Evolutionary conservation across 2,888 invertebrate genomes (phyloP).

Genomic region (Brenthis ino): DNA sequence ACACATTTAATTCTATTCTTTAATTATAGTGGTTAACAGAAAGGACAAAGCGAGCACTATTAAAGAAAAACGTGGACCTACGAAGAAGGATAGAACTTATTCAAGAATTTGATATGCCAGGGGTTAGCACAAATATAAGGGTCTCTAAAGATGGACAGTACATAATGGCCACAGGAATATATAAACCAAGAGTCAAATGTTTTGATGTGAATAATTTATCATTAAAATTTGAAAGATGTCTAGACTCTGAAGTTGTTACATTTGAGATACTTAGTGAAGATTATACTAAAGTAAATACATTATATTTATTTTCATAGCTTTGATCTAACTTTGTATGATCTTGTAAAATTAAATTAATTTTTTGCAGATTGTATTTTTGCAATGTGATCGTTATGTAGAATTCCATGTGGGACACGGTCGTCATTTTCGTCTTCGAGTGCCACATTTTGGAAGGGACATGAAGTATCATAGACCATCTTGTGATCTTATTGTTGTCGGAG

Average conservation of each 20-base stretch:
- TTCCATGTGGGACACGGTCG: conserved; percentile 97
- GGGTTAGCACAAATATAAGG: conserved; percentile 91
- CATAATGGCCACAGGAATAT: conserved; percentile 95
- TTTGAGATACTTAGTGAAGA: conserved; percentile 97
- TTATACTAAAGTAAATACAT: conserved; percentile 91
- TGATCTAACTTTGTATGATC: no score
- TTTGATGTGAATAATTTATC: conserved; percentile 98
- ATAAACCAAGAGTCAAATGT: conserved; percentile 97
- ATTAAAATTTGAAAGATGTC: conserved; percentile 98
- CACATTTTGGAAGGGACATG: conserved; percentile 97
- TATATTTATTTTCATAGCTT: no score
- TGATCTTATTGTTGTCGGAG: conserved; percentile 96
- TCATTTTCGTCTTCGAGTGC: conserved; percentile 94
- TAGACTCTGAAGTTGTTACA: conserved; percentile 97
- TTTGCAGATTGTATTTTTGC: conserved; percentile 92
- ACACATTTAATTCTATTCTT: conserved; percentile 19
- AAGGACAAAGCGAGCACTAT: conserved; percentile 88
- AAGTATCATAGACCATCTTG: conserved; percentile 94
- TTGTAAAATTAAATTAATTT: conserved; percentile 19
- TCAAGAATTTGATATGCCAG: conserved; percentile 99
- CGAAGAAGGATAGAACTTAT: conserved; percentile 96
- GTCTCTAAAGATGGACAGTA: conserved; percentile 96
- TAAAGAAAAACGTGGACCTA: conserved; percentile 95
- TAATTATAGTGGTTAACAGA: conserved; percentile 92
- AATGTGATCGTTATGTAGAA: conserved; percentile 93